A percentile compares a stretch with the other conserved stretches of the same genome.
Evolutionary conservation across 1,140 invertebrate genomes (phyloP).

Genomic region (Pseudomyrmex pallidus): DNA sequence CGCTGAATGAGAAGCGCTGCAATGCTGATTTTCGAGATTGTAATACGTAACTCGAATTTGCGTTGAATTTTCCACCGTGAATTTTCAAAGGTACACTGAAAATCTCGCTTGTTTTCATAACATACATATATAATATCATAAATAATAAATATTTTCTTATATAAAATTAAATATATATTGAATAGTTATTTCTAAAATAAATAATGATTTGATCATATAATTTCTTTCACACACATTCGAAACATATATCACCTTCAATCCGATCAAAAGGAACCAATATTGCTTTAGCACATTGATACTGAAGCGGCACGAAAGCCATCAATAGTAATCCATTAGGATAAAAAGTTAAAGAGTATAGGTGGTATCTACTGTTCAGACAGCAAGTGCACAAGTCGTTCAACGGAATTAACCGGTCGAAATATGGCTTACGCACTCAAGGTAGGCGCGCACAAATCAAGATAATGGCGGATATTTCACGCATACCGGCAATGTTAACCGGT

Average conservation of each 20-base stretch:
- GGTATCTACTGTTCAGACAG: neutral
- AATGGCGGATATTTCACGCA: conserved; percentile 79
- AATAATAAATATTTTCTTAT: neutral
- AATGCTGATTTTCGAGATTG: conserved; percentile 27
- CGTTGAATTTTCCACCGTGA: neutral
- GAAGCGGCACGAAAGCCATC: conserved; percentile 34
- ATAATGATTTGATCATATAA: no score
- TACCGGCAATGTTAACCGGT: conserved; percentile 78
- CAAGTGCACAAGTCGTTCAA: conserved; percentile 10
- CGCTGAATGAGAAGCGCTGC: neutral
- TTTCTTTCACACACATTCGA: neutral
- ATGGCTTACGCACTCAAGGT: conserved; percentile 47
- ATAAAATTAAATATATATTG: no score
- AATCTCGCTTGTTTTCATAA: neutral
- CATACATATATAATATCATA: no score
- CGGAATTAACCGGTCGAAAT: conserved; percentile 51
- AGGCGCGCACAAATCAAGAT: conserved; percentile 78
- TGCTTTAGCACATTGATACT: conserved; percentile 12
- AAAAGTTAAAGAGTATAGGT: conserved; percentile 66
- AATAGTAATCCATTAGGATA: conserved; percentile 67
- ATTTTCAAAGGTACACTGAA: neutral
- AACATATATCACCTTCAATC: neutral
- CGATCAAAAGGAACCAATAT: neutral
- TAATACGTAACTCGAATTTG: neutral
- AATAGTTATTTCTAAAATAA: no score